Percentiles rank a stretch among this genome's conserved stretches.
Evolutionary conservation across 2,888 invertebrate species (phyloP).

Genomic region (Bhutanitis thaidina): DNA sequence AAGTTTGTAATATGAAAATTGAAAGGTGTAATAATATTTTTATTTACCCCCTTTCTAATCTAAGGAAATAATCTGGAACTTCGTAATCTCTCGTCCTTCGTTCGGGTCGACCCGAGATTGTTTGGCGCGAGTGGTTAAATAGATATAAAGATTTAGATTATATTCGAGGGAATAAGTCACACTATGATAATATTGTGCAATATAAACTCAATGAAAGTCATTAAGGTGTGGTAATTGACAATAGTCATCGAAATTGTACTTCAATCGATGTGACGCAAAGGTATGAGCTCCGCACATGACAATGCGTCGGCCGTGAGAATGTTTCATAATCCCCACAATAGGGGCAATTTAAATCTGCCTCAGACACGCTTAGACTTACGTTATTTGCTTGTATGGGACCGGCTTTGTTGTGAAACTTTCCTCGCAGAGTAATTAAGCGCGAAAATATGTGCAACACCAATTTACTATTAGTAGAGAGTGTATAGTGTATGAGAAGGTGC

Average conservation of each 20-base stretch:
- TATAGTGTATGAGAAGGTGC: background rate
- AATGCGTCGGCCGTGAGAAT: slow-evolving; percentile 62
- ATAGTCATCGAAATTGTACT: slow-evolving; percentile 26
- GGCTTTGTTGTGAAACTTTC: slow-evolving; percentile 37
- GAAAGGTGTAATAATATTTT: too few species aligned
- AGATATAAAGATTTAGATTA: too few species aligned
- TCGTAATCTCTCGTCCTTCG: too few species aligned
- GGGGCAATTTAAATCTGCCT: slow-evolving; percentile 57
- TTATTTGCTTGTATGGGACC: slow-evolving; percentile 45
- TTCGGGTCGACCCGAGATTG: too few species aligned
- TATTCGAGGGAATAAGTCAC: too few species aligned
- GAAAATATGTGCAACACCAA: slow-evolving; percentile 5
- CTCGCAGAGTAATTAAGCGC: slow-evolving; percentile 34
- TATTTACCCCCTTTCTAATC: too few species aligned
- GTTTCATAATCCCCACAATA: slow-evolving; percentile 62
- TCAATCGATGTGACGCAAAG: slow-evolving; percentile 38
- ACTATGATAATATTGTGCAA: background rate
- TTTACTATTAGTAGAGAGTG: background rate
- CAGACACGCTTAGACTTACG: slow-evolving; percentile 54
- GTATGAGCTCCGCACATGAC: slow-evolving; percentile 40
- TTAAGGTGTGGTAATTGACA: slow-evolving; percentile 7
- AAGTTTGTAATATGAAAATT: too few species aligned
- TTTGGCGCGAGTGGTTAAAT: too few species aligned
- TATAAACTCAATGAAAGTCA: slow-evolving; percentile 19
- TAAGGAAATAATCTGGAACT: too few species aligned